A percentile compares a stretch with the other conserved stretches of the same genome.
Evolutionary conservation across 2,797 vertebrate species (phyloP).

Genomic region (Tokudaia muenninki): DNA sequence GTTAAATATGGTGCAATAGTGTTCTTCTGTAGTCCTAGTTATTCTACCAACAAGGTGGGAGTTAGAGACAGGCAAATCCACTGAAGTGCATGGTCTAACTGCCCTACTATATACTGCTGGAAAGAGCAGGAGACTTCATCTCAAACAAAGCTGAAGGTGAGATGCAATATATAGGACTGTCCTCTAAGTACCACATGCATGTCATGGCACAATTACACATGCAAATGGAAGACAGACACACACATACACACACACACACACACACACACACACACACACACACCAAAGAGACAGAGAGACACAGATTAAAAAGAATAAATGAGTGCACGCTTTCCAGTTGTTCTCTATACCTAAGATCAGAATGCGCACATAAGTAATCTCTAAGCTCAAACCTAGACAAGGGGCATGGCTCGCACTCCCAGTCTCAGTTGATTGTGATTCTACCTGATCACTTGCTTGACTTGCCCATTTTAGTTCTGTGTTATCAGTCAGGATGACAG

Average conservation of each 20-base stretch:
- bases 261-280: background rate
- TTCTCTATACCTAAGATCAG: background rate
- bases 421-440: background rate
- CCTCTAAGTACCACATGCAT: background rate
- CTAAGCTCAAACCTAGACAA: background rate
- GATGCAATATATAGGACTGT: background rate
- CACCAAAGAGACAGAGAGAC: background rate
- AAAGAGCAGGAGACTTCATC: background rate
- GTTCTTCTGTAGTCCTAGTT: background rate
- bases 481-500: background rate
- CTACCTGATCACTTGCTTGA: background rate
- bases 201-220: background rate
- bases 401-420: background rate
- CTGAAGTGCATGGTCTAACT: background rate
- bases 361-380: background rate
- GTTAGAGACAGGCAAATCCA: background rate
- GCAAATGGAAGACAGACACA: background rate
- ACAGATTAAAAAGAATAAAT: background rate
- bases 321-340: background rate
- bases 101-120: background rate
- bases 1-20: too few species aligned
- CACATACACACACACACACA: background rate
- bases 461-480: background rate
- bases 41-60: background rate
- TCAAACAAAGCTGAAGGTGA: background rate